These are phyloP conservation scores for Actenoides lindsayi DNA, from an alignment of 2,113 vertebrate genomes.

Conservation along the genomic window DNA sequence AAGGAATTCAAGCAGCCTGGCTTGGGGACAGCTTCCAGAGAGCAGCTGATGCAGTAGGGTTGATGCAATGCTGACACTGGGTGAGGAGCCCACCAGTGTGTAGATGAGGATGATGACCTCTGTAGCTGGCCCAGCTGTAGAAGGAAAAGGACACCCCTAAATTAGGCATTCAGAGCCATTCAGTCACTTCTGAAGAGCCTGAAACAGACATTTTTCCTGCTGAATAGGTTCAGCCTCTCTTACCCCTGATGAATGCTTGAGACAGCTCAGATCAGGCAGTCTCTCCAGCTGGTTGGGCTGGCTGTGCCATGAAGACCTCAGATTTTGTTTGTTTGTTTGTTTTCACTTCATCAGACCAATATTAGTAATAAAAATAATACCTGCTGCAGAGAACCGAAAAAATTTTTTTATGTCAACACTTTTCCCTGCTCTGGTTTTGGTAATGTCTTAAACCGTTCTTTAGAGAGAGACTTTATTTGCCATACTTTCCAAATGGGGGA, in stretches of 20 bases:
- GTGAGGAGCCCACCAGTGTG: not conserved
- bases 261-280: accelerated
- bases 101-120: not conserved
- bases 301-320: not conserved
- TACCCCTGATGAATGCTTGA: not conserved
- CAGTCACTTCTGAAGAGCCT: conserved; percentile 26
- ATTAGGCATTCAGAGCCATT: not conserved
- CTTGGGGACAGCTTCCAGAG: not conserved
- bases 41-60: not conserved
- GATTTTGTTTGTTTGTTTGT: not conserved
- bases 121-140: conserved; percentile 2
- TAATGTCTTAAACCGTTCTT: not conserved
- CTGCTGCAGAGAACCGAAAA: not conserved
- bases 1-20: not conserved
- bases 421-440: not conserved
- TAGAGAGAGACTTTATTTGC: conserved; percentile 12
- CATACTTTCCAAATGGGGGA: not conserved
- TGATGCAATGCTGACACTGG: not conserved
- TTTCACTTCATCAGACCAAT: conserved; percentile 37
- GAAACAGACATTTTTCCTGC: not conserved
- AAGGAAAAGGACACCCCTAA: not conserved
- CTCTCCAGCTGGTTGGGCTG: not conserved
- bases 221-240: not conserved
- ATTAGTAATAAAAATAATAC: conserved; percentile 49
- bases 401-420: conserved; percentile 14